Conservation (phyloP, 2,888 invertebrate genomes). For the Lochmaea capreae region DNA sequence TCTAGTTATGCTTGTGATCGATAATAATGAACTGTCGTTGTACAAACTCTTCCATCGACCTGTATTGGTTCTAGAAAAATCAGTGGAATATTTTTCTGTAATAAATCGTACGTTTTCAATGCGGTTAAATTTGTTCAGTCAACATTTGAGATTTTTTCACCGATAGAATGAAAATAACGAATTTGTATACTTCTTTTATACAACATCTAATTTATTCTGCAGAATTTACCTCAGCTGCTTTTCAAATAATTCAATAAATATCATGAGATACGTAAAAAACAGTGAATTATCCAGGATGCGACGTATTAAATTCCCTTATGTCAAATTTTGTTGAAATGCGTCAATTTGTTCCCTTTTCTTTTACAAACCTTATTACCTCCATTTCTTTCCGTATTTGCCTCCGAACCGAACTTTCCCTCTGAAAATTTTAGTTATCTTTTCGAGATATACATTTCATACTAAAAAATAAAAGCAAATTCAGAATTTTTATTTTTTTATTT, state of each 20-base stretch:
- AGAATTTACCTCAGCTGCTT: not conserved
- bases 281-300: not conserved
- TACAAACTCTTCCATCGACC: too few relatives aligned
- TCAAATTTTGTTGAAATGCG: not conserved
- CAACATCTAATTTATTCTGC: not conserved
- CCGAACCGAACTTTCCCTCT: not conserved
- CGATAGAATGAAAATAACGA: too few relatives aligned
- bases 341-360: constrained; percentile 7
- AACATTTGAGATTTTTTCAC: too few relatives aligned
- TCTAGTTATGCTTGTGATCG: too few relatives aligned
- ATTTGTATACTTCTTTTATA: too few relatives aligned
- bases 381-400: constrained; percentile 1
- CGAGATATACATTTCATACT: not conserved
- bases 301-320: not conserved
- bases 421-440: not conserved
- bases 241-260: not conserved
- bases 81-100: too few relatives aligned
- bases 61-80: too few relatives aligned
- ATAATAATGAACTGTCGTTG: too few relatives aligned
- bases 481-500: not conserved
- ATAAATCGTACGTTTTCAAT: too few relatives aligned
- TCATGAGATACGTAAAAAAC: not conserved
- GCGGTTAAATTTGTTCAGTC: too few relatives aligned
- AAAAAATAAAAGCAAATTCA: not conserved
- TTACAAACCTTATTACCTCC: not conserved